Base-by-base conservation (phyloP, 1,140 invertebrate genomes). In the Scaptomyza graminum region DNA sequence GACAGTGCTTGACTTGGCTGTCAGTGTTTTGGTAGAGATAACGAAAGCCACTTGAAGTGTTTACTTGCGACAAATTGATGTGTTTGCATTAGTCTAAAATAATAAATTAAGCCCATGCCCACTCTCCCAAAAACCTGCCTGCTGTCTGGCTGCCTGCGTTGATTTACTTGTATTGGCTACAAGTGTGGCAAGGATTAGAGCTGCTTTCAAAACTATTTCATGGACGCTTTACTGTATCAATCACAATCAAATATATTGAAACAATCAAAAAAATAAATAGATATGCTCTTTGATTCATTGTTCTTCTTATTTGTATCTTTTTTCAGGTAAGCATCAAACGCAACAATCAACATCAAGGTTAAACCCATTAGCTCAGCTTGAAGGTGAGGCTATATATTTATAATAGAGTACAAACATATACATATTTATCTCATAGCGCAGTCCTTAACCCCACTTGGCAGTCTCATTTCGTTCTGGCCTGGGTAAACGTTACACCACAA, bases 41-140 rank as follows among this genome's bases (percentile, higher is more conserved):
- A 85, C 78, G 82, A 70, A 88, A 85, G 80, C 56, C 78, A 76
- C 82, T 85, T 82, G 82, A 85, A 85, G 82, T 85, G 82, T 85
- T 85, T 85, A 81, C 78, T 82, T 85, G 82, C 83, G 74, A 85
- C 83, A 88, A 85, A 85, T 85, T 88, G 82, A 85, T 85, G 82
- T 85, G 82, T 85, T 85, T 85, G 75, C 83, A 75, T 73, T 82
- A 85, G 82, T 59, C 69, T 60, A 71, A 82, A 87, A 85, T 88
- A 85, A 85, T 85, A 88, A 85, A 85, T 85, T 72, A 79, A 85
- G 78, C 87, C 87, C 69, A 78, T 61, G 39, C 31, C 5, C 41
- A 37, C 28, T 7, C 39, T 13, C 18, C 8, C 5, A 7, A 12
- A 0, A 22, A 22, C 7, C 16, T 51, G 12, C 47, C 37, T 12